Evolutionary conservation across 2,113 vertebrate genomes (phyloP).

Genomic region (Atrichornis clamosus): DNA sequence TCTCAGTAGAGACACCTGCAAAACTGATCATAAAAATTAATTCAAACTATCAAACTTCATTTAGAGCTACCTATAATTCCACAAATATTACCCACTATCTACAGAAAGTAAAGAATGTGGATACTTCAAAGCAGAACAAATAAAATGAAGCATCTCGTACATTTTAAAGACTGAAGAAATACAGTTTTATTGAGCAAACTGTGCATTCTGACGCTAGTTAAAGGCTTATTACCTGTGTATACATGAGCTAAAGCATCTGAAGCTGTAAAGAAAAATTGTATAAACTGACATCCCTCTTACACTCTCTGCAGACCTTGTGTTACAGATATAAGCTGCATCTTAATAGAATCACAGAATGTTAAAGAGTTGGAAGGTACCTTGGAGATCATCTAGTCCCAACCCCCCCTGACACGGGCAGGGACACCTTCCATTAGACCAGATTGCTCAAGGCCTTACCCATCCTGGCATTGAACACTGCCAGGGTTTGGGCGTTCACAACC

Average conservation of each 20-base stretch:
- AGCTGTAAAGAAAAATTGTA: background rate
- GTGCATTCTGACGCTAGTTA: background rate
- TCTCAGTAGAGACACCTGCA: background rate
- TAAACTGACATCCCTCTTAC: fast-evolving
- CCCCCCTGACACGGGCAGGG: background rate
- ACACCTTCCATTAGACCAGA: background rate
- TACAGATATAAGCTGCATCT: background rate
- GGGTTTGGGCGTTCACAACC: background rate
- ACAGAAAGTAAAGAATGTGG: background rate
- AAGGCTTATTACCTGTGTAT: background rate
- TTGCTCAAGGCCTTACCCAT: background rate
- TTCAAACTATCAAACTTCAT: background rate
- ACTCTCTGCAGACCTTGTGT: background rate
- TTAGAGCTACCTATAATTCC: background rate
- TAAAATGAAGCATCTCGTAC: background rate
- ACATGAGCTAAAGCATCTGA: background rate
- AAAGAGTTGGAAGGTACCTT: background rate
- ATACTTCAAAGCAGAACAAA: background rate
- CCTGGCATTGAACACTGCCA: background rate
- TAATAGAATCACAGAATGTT: background rate
- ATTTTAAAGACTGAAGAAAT: background rate
- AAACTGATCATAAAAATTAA: background rate
- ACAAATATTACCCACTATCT: background rate
- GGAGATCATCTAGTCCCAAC: background rate
- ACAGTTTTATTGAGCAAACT: background rate